These are phyloP conservation scores for Nephrotoma appendiculata DNA, from an alignment of 2,888 invertebrate species.

Conservation along the genomic window DNA sequence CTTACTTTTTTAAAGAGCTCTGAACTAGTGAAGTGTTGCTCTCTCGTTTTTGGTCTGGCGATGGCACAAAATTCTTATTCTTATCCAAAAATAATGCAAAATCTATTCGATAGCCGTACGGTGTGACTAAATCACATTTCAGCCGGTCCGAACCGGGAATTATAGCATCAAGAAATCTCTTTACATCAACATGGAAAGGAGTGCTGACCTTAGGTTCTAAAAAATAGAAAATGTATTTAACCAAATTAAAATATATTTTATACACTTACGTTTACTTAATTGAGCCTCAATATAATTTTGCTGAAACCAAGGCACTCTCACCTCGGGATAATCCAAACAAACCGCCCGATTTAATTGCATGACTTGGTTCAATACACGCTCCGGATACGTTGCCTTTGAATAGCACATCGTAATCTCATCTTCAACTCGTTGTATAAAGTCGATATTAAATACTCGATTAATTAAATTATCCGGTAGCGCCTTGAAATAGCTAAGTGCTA, in stretches of 20 bases:
- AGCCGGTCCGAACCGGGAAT: conserved; percentile 23
- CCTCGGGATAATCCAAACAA: conserved; percentile 46
- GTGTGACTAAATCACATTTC: conserved; percentile 28
- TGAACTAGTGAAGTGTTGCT: conserved; percentile 26
- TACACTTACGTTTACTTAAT: conserved; percentile 30
- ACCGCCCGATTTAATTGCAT: conserved; percentile 49
- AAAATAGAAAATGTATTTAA: not conserved
- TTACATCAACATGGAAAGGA: conserved; percentile 21
- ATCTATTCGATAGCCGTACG: conserved; percentile 30
- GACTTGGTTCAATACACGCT: conserved; percentile 36
- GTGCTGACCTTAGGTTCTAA: conserved; percentile 14
- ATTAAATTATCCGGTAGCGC: conserved; percentile 35
- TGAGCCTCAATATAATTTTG: conserved; percentile 41
- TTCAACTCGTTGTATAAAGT: conserved; percentile 43
- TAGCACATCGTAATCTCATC: conserved; percentile 39
- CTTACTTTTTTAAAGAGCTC: conserved; percentile 24
- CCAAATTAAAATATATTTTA: not conserved
- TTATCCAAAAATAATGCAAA: conserved; percentile 30
- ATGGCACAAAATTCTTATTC: conserved; percentile 17
- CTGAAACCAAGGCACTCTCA: conserved; percentile 51
- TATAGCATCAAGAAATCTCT: conserved; percentile 18
- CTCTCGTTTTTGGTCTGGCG: conserved; percentile 16
- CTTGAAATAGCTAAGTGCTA: conserved; percentile 39
- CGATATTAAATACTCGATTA: conserved; percentile 40
- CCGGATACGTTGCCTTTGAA: conserved; percentile 40